Evolutionary conservation across 2,797 vertebrate species (phyloP), one percentile per base, ranked within the genome.

Genomic region (Catamblyrhynchus diadema): DNA sequence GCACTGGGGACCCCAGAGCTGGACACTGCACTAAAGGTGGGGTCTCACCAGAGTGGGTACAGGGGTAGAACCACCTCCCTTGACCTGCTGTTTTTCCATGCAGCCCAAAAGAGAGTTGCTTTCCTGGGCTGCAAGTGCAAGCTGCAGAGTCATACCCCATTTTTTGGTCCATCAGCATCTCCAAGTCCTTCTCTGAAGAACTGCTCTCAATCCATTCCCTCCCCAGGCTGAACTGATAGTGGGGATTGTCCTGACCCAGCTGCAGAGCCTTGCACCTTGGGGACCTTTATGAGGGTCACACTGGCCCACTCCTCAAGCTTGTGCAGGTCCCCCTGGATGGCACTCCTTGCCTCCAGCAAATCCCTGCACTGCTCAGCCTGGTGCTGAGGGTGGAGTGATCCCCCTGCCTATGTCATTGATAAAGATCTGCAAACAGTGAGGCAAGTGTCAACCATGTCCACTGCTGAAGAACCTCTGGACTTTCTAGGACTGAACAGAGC

Each of bases 401-500:
- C n/a, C 66, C 50, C 64, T 62, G 28, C 6, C 61, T 25, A 1
- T 2, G 11, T 8, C 66, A 59, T 3, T 70, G 77, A 80, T 9
- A 57, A 47, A 81, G 37, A 75, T 35, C 27, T 51, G 61, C 54
- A 75, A 95, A 91, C 44, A 72, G 73, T 7, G 44, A 94, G 77
- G 60, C 54, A 95, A 94, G 61, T 30, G 50, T 42, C 80, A 66
- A 74, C 95, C 90, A 84, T 2, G 1, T 42, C 54, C 59, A 74
- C 82, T 90, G 83, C 95, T 70, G 67, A 97, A 90, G 95, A 91
- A 95, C 56, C 74, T 93, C 85, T 78, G 90, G 83, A 72, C 83
- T 88, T 84, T 70, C 90, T 85, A 86, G 96, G 96, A 94, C 95
- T 97, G 98, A 99, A 98, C 98, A 98, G 99, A 99, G 99, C 99